Evolutionary conservation across 2,888 invertebrate species (phyloP), one percentile per base, ranked within the genome.

Genomic region (Chymomyza fuscimana): DNA sequence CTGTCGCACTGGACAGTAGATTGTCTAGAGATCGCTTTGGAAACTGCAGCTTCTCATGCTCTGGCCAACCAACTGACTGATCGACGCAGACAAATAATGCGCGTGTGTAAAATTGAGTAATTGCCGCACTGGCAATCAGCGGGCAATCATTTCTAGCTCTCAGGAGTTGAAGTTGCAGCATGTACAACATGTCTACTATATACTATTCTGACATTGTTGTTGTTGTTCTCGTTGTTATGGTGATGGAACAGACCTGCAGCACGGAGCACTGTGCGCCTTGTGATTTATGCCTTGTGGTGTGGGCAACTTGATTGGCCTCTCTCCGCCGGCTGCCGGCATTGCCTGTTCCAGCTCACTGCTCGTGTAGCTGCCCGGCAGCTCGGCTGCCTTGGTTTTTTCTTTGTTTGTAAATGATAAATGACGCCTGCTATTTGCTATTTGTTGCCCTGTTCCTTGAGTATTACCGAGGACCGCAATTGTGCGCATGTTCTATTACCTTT

Each of bases 51-150:
- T 46, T 52, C 52, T 63, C 36, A 68, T 69, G 64, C 40, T 25
- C 67, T 67, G 69, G 6, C 56, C 63, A 70, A 51, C 51, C 36
- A 36, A 22, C 56, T 50, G 22, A 51, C 15, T 72, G 86, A 86
- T 83, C 83, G 83, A 86, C 82, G 82, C 86, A 83, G 86, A 86
- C 86, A 82, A 86, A 86, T 86, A 86, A 86, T 86, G 84, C 87
- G 82, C 86, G 84, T 87, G 87, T 86, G 86, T 81, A 86, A 86
- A 86, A 86, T 86, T 86, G 86, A 86, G 86, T 86, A 86, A 86
- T 86, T 86, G 86, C 87, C 82, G 84, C 75, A 76, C 82, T 77
- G 84, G 87, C 87, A 86, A 86, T 87, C 87, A 87, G 86, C 87
- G 86, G 86, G 86, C 86, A 87, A 81, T 86, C 85, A 86, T 87